These are phyloP conservation scores for Ditula angustiorana DNA, from an alignment of 2,888 invertebrate species.

Conservation along the genomic window DNA sequence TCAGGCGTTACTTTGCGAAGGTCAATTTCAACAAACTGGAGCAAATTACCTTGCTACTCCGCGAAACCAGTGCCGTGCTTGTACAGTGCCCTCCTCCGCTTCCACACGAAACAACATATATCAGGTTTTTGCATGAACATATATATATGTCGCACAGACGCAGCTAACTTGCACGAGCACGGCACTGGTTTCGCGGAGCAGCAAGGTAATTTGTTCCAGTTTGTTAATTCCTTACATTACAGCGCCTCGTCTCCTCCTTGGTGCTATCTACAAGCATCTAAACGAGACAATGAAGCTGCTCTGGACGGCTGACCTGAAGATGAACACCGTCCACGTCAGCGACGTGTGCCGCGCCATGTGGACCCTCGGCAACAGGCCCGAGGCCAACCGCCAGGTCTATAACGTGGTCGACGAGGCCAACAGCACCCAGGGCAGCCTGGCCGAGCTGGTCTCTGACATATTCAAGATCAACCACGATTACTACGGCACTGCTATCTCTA, in stretches of 20 bases:
- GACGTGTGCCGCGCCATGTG: slow-evolving; percentile 94
- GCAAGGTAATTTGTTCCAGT: too few relatives aligned
- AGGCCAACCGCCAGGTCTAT: slow-evolving; percentile 87
- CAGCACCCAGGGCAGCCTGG: slow-evolving; percentile 94
- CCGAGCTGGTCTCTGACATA: slow-evolving; percentile 91
- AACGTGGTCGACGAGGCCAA: slow-evolving; percentile 94
- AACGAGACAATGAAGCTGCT: slow-evolving; percentile 96
- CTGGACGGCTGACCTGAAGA: slow-evolving; percentile 93
- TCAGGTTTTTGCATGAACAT: too few relatives aligned
- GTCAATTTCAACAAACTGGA: too few relatives aligned
- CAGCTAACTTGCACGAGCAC: too few relatives aligned
- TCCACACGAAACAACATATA: too few relatives aligned
- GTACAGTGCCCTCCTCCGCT: too few relatives aligned
- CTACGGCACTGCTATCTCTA: slow-evolving; percentile 93
- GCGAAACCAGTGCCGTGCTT: too few relatives aligned
- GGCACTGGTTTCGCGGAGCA: too few relatives aligned
- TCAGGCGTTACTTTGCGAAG: too few relatives aligned
- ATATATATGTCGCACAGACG: too few relatives aligned
- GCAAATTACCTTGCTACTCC: too few relatives aligned
- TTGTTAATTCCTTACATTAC: slow-evolving; percentile 31
- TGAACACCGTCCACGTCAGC: slow-evolving; percentile 94
- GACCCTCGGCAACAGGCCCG: slow-evolving; percentile 86
- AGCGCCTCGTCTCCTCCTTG: slow-evolving; percentile 94
- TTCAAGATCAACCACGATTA: slow-evolving; percentile 95
- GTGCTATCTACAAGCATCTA: slow-evolving; percentile 94